phyloP scores from a whole-genome alignment of 2,888 invertebrate species.

The Drosophila koepferae region DNA sequence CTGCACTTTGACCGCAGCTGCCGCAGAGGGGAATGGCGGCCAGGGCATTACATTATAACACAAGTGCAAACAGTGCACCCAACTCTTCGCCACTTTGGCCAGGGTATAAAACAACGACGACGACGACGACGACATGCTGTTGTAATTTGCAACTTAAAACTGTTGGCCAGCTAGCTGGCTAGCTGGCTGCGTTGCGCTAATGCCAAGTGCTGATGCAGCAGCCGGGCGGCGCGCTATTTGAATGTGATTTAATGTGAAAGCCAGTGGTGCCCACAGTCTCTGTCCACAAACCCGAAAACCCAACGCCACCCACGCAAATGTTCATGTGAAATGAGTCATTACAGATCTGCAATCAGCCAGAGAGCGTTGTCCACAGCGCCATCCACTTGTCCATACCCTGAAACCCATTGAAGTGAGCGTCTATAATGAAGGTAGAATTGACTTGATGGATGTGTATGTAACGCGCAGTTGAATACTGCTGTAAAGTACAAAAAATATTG shows the following conservation, averaged over 20 bases:
- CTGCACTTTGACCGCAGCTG: conserved; percentile 71
- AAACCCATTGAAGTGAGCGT: not conserved
- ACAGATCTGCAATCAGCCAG: conserved; percentile 77
- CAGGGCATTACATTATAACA: conserved; percentile 44
- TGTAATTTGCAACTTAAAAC: conserved; percentile 74
- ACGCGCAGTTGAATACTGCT: not conserved
- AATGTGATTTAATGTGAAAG: conserved; percentile 68
- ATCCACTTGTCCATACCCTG: conserved; percentile 7
- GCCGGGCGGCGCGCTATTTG: conserved; percentile 48
- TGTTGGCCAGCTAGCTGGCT: conserved; percentile 56
- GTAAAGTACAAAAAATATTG: too few relatives aligned
- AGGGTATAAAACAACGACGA: conserved; percentile 8
- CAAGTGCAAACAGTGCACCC: conserved; percentile 20
- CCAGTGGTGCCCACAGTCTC: conserved; percentile 9
- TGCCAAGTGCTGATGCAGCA: conserved; percentile 65
- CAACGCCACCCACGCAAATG: conserved; percentile 48
- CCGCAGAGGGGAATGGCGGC: conserved; percentile 32
- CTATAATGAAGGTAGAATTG: not conserved
- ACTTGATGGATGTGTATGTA: not conserved
- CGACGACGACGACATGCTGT: conserved; percentile 47
- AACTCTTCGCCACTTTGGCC: not conserved
- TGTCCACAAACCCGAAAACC: not conserved
- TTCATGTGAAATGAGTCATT: conserved; percentile 80
- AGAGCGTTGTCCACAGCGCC: conserved; percentile 31
- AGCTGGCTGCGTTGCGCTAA: conserved; percentile 41